A percentile compares a stretch with the other conserved stretches of the same genome.
These are phyloP conservation scores for Tachysurus fulvidraco DNA, from an alignment of 2,113 vertebrate species.

Conservation along the genomic window DNA sequence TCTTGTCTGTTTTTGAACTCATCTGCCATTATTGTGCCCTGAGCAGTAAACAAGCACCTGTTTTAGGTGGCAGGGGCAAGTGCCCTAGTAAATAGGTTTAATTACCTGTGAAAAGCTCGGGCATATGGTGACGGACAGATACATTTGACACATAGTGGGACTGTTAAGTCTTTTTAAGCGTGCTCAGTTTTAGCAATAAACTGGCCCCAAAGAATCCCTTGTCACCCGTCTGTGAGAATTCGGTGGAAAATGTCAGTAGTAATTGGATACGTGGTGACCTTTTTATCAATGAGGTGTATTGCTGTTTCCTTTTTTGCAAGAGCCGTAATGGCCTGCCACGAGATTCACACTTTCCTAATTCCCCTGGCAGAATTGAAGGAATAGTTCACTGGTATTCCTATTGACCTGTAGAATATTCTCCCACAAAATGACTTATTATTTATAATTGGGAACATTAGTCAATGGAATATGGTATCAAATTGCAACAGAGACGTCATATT, in stretches of 20 bases:
- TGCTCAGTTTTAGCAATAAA: slow-evolving; percentile 60
- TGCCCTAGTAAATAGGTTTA: slow-evolving; percentile 19
- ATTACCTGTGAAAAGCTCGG: slow-evolving; percentile 23
- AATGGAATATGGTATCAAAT: slow-evolving; percentile 17
- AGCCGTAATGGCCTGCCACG: slow-evolving; percentile 42
- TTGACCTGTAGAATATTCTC: background rate
- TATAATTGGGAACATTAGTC: slow-evolving; percentile 41
- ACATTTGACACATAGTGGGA: slow-evolving; percentile 21
- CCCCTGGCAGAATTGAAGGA: background rate
- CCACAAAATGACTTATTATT: slow-evolving; percentile 27
- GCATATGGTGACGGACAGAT: background rate
- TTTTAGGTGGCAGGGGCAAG: slow-evolving; percentile 5
- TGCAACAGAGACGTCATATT: slow-evolving; percentile 44
- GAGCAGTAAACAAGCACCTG: slow-evolving; percentile 18
- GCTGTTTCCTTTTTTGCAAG: slow-evolving; percentile 26
- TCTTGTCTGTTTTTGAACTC: background rate
- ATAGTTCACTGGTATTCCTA: slow-evolving; percentile 8
- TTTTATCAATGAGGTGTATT: slow-evolving; percentile 52
- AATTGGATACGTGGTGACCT: slow-evolving; percentile 69
- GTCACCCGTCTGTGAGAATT: slow-evolving; percentile 62
- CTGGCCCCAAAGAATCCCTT: slow-evolving; percentile 53
- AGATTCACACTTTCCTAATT: slow-evolving; percentile 27
- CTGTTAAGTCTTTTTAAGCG: slow-evolving; percentile 37
- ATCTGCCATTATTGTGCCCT: background rate
- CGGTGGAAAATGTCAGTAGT: slow-evolving; percentile 65